Evolutionary conservation across 2,888 invertebrate genomes (phyloP), one percentile per base, ranked within the genome.

Genomic region (Zygothrica quintamaculata): DNA sequence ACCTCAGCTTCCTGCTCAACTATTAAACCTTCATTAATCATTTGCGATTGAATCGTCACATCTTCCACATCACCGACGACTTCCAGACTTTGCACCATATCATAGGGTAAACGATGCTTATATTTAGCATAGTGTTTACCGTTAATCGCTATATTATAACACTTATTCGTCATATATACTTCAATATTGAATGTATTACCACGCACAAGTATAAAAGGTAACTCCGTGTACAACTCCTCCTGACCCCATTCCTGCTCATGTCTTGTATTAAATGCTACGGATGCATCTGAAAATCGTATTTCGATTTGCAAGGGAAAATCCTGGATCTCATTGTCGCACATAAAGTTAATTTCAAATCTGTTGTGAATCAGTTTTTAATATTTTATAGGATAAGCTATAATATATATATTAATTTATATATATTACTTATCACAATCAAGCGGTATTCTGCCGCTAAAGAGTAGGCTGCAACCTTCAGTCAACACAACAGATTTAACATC

Each of bases 101-200:
- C 82, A 50, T 92, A 91, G 8, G 94, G 93, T 40, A 94, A 81
- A 88, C 93, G 92, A 87, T 95, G 95, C 0, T 89, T 79, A 87
- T 92, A 96, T 18, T 92, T 92, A 77, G 95, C 94, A 85, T 94
- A 94, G 86, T 95, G 95, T 59, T 92, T 92, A 0, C 95, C 95
- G 87, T 96, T 94, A 1, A 96, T 91, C 0, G 95, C 93, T 77
- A 95, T 93, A 87, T 93, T 82, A 26, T 93, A 93, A 61, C 93
- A 92, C 9, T 91, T 90, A 33, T 93, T 92, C 7, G 93, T 93
- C 0, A 94, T 89, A 7, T 94, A 87, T 36, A 94, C 90, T 82
- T 93, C 93, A 85, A 89, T 29, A 75, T 72, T 90, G 92, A 91
- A 88, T 79, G 90, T 31, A 1, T 52, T 37, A 1, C 43, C 58